These are phyloP conservation scores for Holothuria glaberrima DNA, from an alignment of 35 echinoderm and acorn worm species.

Conservation along the genomic window DNA sequence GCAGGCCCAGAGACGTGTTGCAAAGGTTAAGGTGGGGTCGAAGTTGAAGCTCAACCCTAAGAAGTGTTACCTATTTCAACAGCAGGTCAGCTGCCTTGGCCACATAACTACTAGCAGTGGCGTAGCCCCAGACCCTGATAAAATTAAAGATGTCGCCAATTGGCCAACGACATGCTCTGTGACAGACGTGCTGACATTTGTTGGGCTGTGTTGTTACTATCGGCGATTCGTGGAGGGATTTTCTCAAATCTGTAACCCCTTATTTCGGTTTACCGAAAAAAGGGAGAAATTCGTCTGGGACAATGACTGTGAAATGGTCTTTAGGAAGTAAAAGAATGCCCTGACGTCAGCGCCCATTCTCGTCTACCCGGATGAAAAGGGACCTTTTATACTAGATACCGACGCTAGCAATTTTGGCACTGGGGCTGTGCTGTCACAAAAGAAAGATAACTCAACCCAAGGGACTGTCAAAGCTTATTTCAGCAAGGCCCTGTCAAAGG, in stretches of 20 bases:
- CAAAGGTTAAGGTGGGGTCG: conserved; percentile 39
- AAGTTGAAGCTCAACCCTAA: conserved; percentile 70
- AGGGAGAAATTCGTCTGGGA: conserved; percentile 39
- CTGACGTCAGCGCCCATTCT: conserved; percentile 64
- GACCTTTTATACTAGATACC: conserved; percentile 74
- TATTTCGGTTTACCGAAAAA: conserved; percentile 67
- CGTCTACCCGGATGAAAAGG: conserved; percentile 49
- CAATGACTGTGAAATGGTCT: conserved; percentile 50
- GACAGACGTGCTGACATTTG: conserved; percentile 63
- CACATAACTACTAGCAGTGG: conserved; percentile 55
- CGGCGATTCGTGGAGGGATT: conserved; percentile 73
- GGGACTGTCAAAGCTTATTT: conserved; percentile 55
- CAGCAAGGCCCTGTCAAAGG: conserved; percentile 58
- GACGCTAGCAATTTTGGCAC: conserved; percentile 70
- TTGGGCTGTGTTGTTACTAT: conserved; percentile 73
- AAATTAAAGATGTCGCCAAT: conserved; percentile 36
- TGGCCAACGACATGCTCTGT: conserved; percentile 56
- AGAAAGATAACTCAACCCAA: background rate
- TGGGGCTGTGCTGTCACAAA: conserved; percentile 71
- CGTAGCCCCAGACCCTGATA: conserved; percentile 54
- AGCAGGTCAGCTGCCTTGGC: conserved; percentile 65
- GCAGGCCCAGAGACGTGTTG: conserved; percentile 43
- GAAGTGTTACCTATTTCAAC: conserved; percentile 69
- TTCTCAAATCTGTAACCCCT: conserved; percentile 51
- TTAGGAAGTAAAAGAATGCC: conserved; percentile 38